phyloP scores from a whole-genome alignment of 2,797 vertebrate genomes.

The Chaetophractus vellerosus region DNA sequence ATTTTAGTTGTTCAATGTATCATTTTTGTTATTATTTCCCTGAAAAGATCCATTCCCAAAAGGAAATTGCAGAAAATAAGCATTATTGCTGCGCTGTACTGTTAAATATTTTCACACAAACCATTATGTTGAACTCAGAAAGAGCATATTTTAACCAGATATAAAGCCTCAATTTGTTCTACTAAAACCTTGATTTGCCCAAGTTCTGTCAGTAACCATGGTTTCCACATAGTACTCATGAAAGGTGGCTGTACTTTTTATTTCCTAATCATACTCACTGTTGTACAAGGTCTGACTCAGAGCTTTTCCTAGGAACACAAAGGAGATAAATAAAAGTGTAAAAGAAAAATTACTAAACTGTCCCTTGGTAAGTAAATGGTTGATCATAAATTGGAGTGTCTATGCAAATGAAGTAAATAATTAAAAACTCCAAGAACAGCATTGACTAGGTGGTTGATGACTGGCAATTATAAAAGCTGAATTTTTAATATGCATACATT shows the following conservation, averaged over 20 bases:
- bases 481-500: constrained; percentile 92
- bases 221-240: constrained; percentile 49
- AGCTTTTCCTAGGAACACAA: constrained; percentile 79
- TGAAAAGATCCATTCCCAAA: constrained; percentile 45
- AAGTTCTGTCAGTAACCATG: constrained; percentile 65
- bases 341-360: constrained; percentile 89
- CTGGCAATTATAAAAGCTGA: constrained; percentile 92
- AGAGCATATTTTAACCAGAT: constrained; percentile 60
- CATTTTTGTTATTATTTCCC: constrained; percentile 59
- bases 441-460: constrained; percentile 92
- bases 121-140: constrained; percentile 35
- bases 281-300: constrained; percentile 68
- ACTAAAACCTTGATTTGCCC: constrained; percentile 63
- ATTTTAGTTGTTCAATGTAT: background rate
- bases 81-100: background rate
- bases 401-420: constrained; percentile 94
- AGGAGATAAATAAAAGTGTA: constrained; percentile 89
- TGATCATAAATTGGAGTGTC: constrained; percentile 91
- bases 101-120: constrained; percentile 69
- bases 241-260: constrained; percentile 17
- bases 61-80: constrained; percentile 73
- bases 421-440: constrained; percentile 92
- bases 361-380: constrained; percentile 90
- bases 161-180: constrained; percentile 35
- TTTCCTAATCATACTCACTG: constrained; percentile 67